Evolutionary conservation across 2,797 vertebrate species (phyloP), one percentile per base, ranked within the genome.

Genomic region (Cyclopterus lumpus): DNA sequence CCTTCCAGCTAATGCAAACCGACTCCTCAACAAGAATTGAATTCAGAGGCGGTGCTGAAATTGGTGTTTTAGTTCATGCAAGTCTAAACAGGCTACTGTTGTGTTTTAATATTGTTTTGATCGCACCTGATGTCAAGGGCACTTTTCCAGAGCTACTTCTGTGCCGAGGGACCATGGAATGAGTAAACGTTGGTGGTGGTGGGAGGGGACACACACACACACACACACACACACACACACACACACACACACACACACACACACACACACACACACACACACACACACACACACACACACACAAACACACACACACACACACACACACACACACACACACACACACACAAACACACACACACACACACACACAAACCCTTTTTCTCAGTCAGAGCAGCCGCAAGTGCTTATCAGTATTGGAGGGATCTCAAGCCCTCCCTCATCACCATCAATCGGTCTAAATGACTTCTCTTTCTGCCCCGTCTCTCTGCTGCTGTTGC

Each of bases 391-490:
- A 18, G 51, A 78, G 68, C 73, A 73, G 80, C 80, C 42, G 68
- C 72, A 70, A 83, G 72, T 68, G 60, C 81, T 84, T 89, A 89
- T 92, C 87, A 89, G 81, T 80, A 80, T 86, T 77, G 81, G 81
- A 82, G 75, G 55, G 71, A 91, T 86, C 82, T 81, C 77, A 73
- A 73, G 78, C 73, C 72, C 80, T 83, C 73, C 79, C 85, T 85
- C 80, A 84, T 90, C 81, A 86, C 79, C 86, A 92, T 92, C 82
- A 88, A 84, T 93, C 88, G 87, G 78, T 92, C 84, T 67, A 80
- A 88, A 92, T 85, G 83, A 83, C 75, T 84, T 32, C 48, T 83
- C 72, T 81, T 81, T 73, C 87, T 61, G 64, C 66, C 66, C 63
- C 26, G 40, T 82, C 74, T 83, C 72, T 69, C 48, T 59, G 42